A percentile compares a stretch with the other conserved stretches of the same genome.
These are phyloP conservation scores for Hystrix cristata DNA, from an alignment of 2,113 vertebrate genomes.

Conservation along the genomic window DNA sequence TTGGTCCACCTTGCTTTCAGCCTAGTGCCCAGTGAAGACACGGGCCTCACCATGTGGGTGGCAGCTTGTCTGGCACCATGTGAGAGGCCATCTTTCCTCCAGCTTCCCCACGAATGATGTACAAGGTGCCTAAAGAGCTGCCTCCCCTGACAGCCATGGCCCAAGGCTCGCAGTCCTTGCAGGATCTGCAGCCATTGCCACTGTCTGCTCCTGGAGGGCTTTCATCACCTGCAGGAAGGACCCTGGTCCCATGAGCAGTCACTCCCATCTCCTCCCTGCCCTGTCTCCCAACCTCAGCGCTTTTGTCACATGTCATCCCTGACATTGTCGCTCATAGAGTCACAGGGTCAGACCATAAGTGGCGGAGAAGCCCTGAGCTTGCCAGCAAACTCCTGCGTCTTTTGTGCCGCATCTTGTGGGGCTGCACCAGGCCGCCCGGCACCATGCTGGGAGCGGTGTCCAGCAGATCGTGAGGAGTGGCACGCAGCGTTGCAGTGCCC, in stretches of 20 bases:
- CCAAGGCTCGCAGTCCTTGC: background rate
- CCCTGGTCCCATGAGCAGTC: too few species aligned
- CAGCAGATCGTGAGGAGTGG: background rate
- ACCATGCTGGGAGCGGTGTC: too few species aligned
- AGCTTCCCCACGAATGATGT: too few species aligned
- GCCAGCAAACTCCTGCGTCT: background rate
- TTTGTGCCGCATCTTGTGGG: too few species aligned
- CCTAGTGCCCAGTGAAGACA: background rate
- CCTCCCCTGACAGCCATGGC: background rate
- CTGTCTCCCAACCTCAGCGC: background rate
- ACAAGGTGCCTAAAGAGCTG: background rate
- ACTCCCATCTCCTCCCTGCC: background rate
- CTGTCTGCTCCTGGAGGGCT: background rate
- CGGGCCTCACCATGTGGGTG: too few species aligned
- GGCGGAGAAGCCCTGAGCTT: background rate
- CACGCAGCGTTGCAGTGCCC: background rate
- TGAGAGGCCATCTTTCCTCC: too few species aligned
- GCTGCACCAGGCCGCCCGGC: too few species aligned
- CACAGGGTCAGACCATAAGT: background rate
- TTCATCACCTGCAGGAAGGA: background rate
- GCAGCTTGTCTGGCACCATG: too few species aligned
- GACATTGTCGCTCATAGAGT: background rate
- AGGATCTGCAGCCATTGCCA: background rate
- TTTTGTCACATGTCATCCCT: background rate
- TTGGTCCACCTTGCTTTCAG: background rate